Base-by-base conservation (phyloP, 2,888 invertebrate species). In the Epiblema foenella region DNA sequence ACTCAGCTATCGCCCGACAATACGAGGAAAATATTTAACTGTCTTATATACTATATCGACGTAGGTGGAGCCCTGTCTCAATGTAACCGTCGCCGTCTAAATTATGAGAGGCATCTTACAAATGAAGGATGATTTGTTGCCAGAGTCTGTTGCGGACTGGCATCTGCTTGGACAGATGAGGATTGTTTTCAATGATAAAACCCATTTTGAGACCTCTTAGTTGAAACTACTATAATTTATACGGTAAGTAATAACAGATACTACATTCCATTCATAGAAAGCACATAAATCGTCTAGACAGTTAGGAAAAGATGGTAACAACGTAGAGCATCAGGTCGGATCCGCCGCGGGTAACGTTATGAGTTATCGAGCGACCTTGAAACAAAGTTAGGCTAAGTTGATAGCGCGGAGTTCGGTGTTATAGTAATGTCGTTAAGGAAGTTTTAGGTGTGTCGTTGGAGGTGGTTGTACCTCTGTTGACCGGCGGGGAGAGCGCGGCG, bases 401-500 rank as follows among this genome's bases (percentile, higher is more conserved):
- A 86, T 85, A 86, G 85, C 87, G 79, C 82, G 82, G 84, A 90
- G 89, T 90, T 88, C 82, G 84, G 79, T 80, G 87, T 88, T 89
- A 90, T 85, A 85, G 86, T 85, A 83, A 82, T 84, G 87, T 91
- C 90, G 88, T 91, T 91, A 91, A 86, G 89, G 86, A 91, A 91
- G 90, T 92, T 91, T 85, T 88, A 82, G 75, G 85, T 86, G 85
- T 84, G 85, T 83, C 83, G 88, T 87, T 73, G 76, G 77, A 76
- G 75, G 69, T 68, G 63, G 70, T 77, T 82, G 85, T 90, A 97
- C 97, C 97, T 95, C 97, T 95, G 92, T 95, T 94, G 85, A 95
- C 96, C 83, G 96, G 95, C 77, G 97, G 97, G 80, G 97, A 97
- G 88, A 96, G 94, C 74, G 96, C 87, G 74, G 93, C 85, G 80